Base-by-base conservation (phyloP, 2,888 invertebrate genomes). In the Sphinx pinastri region DNA sequence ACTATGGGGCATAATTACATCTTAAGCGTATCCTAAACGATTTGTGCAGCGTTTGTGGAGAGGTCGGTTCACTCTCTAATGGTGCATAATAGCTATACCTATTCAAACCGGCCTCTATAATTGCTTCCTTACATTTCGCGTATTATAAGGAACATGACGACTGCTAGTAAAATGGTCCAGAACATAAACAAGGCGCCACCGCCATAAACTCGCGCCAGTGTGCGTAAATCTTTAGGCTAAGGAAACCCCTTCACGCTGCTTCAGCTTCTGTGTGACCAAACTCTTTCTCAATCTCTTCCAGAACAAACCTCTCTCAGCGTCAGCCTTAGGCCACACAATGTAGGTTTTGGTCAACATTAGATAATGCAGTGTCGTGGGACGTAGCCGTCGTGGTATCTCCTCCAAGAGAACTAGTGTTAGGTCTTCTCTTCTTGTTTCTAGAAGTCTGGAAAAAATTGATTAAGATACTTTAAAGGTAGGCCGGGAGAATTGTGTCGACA, bases 271-370 rank as follows among this genome's bases (percentile, higher is more conserved):
- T 0, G 84, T 85, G 0, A 86, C 75, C 0, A 94, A 73, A 25
- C 89, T 89, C 73, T 88, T 92, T 73, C 89, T 90, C 10, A 95
- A 72, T 70, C 94, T 79, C 72, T 81, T 89, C 95, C 95, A 95
- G 77, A 95, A 95, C 0, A 88, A 19, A 0, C 72, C 74, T 25
- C 83, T 80, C 5, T 92, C 91, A 0, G 78, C 70, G 13, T 85
- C 80, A 0, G 86, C 81, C 59, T 89, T 87, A 0, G 96, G 96
- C 96, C 96, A 97, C 13, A 95, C 94, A 16, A 96, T 95, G 80
- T 96, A 96, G 0, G 96, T 96, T 77, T 96, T 96, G 0, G 96
- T 95, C 59, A 95, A 86, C 95, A 96, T 96, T 45, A 97, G 84
- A 74, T 96, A 96, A 72, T 95, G 95, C 0, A 97, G 84, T 0